Conservation (phyloP, 2,797 vertebrate genomes). For the Parambassis ranga region DNA sequence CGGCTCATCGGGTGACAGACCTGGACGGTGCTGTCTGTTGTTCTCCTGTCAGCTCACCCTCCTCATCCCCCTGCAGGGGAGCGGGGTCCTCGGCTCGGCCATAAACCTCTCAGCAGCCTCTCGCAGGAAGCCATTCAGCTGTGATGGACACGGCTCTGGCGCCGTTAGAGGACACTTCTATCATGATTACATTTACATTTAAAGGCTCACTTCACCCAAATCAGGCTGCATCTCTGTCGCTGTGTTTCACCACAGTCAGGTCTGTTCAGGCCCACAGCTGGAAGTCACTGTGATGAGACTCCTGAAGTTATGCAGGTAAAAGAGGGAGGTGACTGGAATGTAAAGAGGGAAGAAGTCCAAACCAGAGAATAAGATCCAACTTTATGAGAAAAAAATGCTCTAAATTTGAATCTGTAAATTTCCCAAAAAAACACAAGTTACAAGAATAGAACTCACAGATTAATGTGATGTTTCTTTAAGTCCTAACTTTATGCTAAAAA, state of each 20-base stretch:
- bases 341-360: no score
- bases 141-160: slow-evolving; percentile 46
- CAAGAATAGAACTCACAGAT: no score
- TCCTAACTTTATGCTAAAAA: no score
- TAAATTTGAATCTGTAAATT: no score
- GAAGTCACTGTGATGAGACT: background rate
- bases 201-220: slow-evolving; percentile 54
- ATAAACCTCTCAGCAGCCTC: slow-evolving; percentile 50
- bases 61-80: slow-evolving; percentile 13
- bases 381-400: no score
- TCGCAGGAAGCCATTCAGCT: slow-evolving; percentile 21
- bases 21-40: no score
- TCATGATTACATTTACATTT: slow-evolving; percentile 67
- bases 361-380: no score
- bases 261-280: background rate
- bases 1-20: no score
- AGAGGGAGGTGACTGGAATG: background rate
- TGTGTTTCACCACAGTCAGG: background rate
- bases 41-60: no score
- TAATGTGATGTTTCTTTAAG: no score
- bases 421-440: no score
- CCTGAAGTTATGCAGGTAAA: background rate
- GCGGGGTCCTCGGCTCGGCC: background rate
- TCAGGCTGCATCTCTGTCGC: slow-evolving; percentile 1
- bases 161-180: slow-evolving; percentile 51